phyloP scores from a whole-genome alignment of 1,140 invertebrate genomes.

The Teleogryllus occipitalis region DNA sequence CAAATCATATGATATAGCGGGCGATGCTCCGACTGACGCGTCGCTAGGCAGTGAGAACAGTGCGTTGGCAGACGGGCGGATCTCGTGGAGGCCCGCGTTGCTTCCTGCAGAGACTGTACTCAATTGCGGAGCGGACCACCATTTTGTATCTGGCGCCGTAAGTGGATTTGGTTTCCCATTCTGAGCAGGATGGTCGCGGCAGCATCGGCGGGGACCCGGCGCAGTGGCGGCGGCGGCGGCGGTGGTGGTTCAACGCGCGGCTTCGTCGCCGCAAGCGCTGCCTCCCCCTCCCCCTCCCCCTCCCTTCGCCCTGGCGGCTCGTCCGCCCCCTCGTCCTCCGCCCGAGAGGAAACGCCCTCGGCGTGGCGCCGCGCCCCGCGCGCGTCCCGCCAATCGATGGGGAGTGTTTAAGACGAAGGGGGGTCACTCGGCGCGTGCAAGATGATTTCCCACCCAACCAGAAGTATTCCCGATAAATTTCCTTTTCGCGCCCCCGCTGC shows the following conservation, averaged over 20 bases:
- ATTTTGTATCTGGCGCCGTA: neutral
- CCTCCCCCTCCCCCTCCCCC: neutral
- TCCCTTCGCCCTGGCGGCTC: no score
- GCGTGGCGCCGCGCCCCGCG: no score
- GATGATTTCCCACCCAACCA: neutral
- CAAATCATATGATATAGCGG: no score
- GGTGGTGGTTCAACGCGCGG: no score
- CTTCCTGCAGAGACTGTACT: neutral
- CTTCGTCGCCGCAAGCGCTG: neutral
- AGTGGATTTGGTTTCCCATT: conserved; percentile 4
- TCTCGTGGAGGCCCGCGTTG: no score
- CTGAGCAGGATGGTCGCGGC: neutral
- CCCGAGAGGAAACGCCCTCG: no score
- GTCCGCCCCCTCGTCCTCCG: no score
- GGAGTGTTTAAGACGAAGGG: neutral
- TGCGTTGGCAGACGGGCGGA: no score
- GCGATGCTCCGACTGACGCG: no score
- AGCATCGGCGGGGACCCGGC: neutral
- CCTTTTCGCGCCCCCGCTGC: neutral
- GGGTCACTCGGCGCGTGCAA: neutral
- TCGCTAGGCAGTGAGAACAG: no score
- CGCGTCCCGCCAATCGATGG: neutral
- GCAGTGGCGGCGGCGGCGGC: no score
- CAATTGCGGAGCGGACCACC: neutral
- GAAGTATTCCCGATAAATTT: neutral